A percentile compares a stretch with the other conserved stretches of the same genome.
Conservation (phyloP, 2,888 invertebrate genomes). For the Neocrepidodera transversa region DNA sequence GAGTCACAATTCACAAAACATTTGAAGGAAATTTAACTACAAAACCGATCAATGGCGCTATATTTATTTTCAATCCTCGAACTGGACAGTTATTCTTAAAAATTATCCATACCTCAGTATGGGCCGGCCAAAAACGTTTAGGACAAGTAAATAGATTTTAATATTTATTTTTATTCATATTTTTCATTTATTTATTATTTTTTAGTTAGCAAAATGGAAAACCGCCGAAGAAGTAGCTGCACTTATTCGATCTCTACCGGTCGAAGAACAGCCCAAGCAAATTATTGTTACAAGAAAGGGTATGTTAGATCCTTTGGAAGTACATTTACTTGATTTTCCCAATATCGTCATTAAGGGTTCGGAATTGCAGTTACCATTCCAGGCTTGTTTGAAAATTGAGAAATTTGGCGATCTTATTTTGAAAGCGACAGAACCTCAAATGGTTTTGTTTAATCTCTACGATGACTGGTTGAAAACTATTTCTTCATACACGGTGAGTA, state of each 20-base stretch:
- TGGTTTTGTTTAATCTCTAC: conserved; percentile 99
- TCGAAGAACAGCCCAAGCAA: conserved; percentile 99
- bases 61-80: conserved; percentile 99
- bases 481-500: conserved; percentile 92
- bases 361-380: conserved; percentile 97
- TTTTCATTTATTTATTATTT: too few relatives aligned
- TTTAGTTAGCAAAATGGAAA: conserved; percentile 97
- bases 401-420: conserved; percentile 99
- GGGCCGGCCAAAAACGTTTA: conserved; percentile 99
- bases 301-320: conserved; percentile 99
- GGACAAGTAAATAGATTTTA: conserved; percentile 73
- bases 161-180: conserved; percentile 13
- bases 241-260: conserved; percentile 96
- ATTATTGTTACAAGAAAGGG: conserved; percentile 99
- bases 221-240: conserved; percentile 99
- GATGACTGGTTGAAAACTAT: conserved; percentile 99
- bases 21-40: conserved; percentile 99
- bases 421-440: conserved; percentile 99
- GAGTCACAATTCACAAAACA: conserved; percentile 99
- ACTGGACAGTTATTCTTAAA: conserved; percentile 99
- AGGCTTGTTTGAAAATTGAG: conserved; percentile 98
- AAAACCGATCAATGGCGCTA: conserved; percentile 99
- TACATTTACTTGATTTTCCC: conserved; percentile 99
- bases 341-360: conserved; percentile 99
- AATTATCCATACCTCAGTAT: conserved; percentile 99